phyloP scores from a whole-genome alignment of 2,797 vertebrate genomes.

The Oophaga sylvatica region DNA sequence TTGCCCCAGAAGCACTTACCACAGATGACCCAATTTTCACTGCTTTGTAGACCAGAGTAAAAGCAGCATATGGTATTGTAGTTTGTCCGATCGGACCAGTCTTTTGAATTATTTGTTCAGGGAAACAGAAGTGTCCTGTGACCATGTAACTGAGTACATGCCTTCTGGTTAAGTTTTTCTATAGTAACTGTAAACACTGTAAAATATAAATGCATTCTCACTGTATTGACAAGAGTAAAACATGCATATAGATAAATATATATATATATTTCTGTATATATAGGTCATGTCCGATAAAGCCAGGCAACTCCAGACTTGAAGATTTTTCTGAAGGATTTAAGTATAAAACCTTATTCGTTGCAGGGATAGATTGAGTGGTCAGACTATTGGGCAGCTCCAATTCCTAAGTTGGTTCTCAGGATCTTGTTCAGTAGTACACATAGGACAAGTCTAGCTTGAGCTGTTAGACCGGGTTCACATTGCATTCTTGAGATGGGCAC shows the following conservation, averaged over 20 bases:
- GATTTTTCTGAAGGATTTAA: not conserved
- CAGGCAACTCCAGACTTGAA: constrained; percentile 51
- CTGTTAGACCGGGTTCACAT: not conserved
- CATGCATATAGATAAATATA: constrained; percentile 36
- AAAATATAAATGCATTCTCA: constrained; percentile 67
- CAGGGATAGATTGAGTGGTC: not conserved
- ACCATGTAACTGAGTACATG: constrained; percentile 63
- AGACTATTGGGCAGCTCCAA: not conserved
- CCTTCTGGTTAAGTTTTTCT: constrained; percentile 64
- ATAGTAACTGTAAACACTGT: constrained; percentile 66
- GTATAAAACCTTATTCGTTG: not conserved
- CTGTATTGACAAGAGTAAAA: constrained; percentile 53
- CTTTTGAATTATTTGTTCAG: constrained; percentile 69
- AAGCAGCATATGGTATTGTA: constrained; percentile 63
- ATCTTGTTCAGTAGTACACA: not conserved
- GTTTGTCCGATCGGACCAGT: constrained; percentile 67
- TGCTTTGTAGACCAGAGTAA: constrained; percentile 67
- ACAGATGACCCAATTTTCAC: constrained; percentile 68
- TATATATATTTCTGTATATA: constrained; percentile 46
- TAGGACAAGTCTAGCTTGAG: not conserved
- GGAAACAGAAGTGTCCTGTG: constrained; percentile 65
- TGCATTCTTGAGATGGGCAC: too few relatives aligned
- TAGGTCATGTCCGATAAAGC: constrained; percentile 19
- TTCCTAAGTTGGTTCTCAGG: not conserved
- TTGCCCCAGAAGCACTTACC: constrained; percentile 66